These are phyloP conservation scores for Scaptomyza polygonia DNA, from an alignment of 2,888 invertebrate genomes.

Conservation along the genomic window DNA sequence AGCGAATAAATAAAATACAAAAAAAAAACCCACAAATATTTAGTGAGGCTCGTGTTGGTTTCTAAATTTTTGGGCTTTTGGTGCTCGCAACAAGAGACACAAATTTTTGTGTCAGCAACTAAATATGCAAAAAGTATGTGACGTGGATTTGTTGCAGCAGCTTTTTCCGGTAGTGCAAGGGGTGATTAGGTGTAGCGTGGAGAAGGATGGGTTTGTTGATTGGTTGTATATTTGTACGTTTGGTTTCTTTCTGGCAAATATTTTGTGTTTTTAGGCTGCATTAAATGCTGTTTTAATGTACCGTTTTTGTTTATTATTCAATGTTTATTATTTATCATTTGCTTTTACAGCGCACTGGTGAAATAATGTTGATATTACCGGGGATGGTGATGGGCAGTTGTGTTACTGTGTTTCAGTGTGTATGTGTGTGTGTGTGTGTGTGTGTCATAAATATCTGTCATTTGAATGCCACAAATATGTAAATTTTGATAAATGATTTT, in stretches of 20 bases:
- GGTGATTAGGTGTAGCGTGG: neutral
- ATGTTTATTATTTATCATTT: constrained; percentile 54
- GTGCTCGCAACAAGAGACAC: constrained; percentile 12
- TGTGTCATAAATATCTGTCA: constrained; percentile 30
- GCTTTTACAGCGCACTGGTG: constrained; percentile 9
- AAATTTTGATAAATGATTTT: constrained; percentile 26
- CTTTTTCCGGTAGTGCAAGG: neutral
- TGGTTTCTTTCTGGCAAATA: constrained; percentile 25
- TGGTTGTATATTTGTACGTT: constrained; percentile 17
- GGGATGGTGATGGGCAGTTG: neutral
- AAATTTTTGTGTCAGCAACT: constrained; percentile 42
- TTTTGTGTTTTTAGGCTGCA: constrained; percentile 40
- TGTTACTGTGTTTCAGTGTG: too few relatives aligned
- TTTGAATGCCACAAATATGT: constrained; percentile 27
- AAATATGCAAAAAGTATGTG: constrained; percentile 54
- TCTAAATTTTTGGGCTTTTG: constrained; percentile 27
- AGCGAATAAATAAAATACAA: constrained; percentile 34
- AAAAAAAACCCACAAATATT: constrained; percentile 4
- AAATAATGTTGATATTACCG: constrained; percentile 21
- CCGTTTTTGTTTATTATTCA: constrained; percentile 33
- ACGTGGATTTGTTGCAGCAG: constrained; percentile 10
- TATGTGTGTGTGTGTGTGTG: neutral
- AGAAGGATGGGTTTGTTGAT: neutral
- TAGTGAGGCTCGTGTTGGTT: constrained; percentile 12
- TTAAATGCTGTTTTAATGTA: constrained; percentile 26